Evolutionary conservation across 2,113 vertebrate species (phyloP).

Genomic region (Cromileptes altivelis): DNA sequence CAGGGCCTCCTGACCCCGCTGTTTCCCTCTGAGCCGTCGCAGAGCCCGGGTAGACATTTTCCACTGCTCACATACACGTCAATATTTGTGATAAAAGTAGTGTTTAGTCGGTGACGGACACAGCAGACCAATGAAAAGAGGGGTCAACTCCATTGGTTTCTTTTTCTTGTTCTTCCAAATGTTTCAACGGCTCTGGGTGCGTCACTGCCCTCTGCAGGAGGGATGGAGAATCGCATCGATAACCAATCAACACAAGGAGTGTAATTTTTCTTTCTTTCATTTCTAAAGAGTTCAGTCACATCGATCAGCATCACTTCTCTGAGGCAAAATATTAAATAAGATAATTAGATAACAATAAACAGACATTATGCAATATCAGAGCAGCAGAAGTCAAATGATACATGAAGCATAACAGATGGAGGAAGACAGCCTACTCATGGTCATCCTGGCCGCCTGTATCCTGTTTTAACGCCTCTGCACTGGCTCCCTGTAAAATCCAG

Average conservation of each 20-base stretch:
- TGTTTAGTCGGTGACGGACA: conserved; percentile 11
- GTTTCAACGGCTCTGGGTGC: background rate
- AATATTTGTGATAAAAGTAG: background rate
- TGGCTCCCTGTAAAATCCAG: no score
- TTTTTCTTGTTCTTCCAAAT: conserved; percentile 9
- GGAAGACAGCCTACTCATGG: no score
- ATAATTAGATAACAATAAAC: no score
- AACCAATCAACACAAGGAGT: background rate
- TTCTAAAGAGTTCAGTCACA: background rate
- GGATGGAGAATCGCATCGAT: background rate
- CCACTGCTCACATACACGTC: background rate
- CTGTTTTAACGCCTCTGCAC: no score
- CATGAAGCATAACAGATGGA: no score
- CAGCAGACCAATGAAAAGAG: background rate
- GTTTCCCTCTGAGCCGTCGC: conserved; percentile 90
- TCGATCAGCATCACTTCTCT: no score
- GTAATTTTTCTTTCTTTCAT: background rate
- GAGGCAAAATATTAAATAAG: no score
- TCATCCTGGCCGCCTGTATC: no score
- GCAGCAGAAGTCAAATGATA: no score
- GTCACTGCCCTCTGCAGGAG: conserved; percentile 17
- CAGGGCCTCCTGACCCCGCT: conserved; percentile 91
- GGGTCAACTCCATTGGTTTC: conserved; percentile 9
- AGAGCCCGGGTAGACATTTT: conserved; percentile 93
- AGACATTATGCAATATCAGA: no score